A percentile compares a stretch with the other conserved stretches of the same genome.
phyloP scores from a whole-genome alignment of 2,888 invertebrate species.

The Drosophila kambysellisi region DNA sequence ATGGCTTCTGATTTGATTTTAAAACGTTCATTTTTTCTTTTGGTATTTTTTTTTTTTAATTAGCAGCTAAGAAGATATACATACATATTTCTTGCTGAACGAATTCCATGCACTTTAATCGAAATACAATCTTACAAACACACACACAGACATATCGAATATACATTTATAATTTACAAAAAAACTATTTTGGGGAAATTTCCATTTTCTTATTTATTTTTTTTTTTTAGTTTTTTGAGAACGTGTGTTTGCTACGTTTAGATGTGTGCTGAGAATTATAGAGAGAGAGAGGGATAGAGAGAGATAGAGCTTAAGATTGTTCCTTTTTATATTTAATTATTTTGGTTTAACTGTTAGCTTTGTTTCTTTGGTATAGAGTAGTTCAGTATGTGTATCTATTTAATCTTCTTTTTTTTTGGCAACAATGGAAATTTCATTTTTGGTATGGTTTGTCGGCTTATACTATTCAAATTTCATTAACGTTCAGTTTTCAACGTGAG shows the following conservation, averaged over 20 bases:
- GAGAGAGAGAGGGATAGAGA: slow-evolving; percentile 3
- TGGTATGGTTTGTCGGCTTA: slow-evolving; percentile 32
- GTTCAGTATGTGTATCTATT: slow-evolving; percentile 23
- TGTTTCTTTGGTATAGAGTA: slow-evolving; percentile 43
- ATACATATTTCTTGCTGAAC: slow-evolving; percentile 14
- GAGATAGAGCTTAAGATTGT: slow-evolving; percentile 13
- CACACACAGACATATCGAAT: slow-evolving; percentile 40
- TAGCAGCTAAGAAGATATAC: slow-evolving; percentile 35
- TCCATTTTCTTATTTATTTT: neutral
- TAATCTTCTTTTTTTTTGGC: slow-evolving; percentile 57
- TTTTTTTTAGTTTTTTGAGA: slow-evolving; percentile 14
- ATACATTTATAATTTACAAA: slow-evolving; percentile 52
- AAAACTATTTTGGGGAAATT: slow-evolving; percentile 23
- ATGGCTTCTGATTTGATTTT: slow-evolving; percentile 51
- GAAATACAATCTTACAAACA: slow-evolving; percentile 50
- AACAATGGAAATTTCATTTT: slow-evolving; percentile 66
- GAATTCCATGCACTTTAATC: slow-evolving; percentile 43
- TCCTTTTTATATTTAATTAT: neutral
- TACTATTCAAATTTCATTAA: slow-evolving; percentile 37
- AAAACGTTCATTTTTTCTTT: slow-evolving; percentile 15
- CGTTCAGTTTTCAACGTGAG: slow-evolving; percentile 23
- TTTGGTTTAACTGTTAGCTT: slow-evolving; percentile 47
- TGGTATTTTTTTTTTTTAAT: slow-evolving; percentile 18
- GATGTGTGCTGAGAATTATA: slow-evolving; percentile 32
- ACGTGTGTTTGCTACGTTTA: slow-evolving; percentile 16